Percentiles rank a stretch among this genome's conserved stretches.
phyloP scores from a whole-genome alignment of 2,113 vertebrate species.

The Scolopax mira region DNA sequence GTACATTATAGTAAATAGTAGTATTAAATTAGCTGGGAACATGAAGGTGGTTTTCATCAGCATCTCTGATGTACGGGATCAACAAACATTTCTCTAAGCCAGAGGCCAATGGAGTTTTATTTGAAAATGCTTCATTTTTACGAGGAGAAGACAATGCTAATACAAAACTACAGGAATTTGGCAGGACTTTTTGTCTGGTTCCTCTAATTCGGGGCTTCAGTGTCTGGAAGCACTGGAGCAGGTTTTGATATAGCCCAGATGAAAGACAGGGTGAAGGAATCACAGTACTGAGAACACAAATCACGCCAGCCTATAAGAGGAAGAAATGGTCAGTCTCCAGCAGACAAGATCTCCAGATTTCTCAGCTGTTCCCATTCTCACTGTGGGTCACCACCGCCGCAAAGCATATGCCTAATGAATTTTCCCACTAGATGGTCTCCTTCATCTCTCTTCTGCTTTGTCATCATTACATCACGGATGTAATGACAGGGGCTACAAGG shows the following conservation, averaged over 20 bases:
- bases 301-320: background rate
- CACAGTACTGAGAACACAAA: background rate
- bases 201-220: background rate
- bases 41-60: slow-evolving; percentile 8
- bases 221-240: background rate
- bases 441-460: background rate
- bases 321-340: background rate
- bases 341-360: background rate
- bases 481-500: background rate
- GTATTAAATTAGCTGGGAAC: slow-evolving; percentile 26
- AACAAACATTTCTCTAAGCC: background rate
- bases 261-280: background rate
- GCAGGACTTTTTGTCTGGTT: background rate
- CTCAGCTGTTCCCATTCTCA: background rate
- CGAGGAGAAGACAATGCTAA: background rate
- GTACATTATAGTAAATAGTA: background rate
- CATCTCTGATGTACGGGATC: background rate
- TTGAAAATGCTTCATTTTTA: background rate
- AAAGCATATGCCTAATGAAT: background rate
- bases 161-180: background rate
- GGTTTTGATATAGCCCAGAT: background rate
- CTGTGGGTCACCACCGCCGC: background rate
- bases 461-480: background rate
- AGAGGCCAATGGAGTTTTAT: background rate
- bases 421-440: background rate